These are phyloP conservation scores for Loripinus fragilis DNA, from an alignment of 2,888 invertebrate species.

Conservation along the genomic window DNA sequence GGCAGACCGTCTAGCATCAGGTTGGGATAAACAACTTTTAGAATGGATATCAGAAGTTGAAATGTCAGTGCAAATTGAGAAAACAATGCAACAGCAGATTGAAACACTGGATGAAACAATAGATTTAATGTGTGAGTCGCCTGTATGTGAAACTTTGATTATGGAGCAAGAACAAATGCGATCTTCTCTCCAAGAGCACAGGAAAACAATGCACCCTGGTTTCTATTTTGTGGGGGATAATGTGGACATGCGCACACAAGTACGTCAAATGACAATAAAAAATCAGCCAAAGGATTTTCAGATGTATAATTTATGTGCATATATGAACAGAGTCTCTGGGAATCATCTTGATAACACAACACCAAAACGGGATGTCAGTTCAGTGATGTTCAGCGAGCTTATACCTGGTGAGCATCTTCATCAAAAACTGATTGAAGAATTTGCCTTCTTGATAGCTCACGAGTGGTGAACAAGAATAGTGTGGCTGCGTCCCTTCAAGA, in stretches of 20 bases:
- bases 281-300: slow-evolving; percentile 46
- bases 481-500: slow-evolving; percentile 23
- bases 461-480: slow-evolving; percentile 24
- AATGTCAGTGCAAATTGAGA: background rate
- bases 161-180: slow-evolving; percentile 14
- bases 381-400: slow-evolving; percentile 29
- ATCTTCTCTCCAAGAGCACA: slow-evolving; percentile 24
- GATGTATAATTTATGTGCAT: slow-evolving; percentile 46
- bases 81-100: slow-evolving; percentile 17
- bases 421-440: slow-evolving; percentile 9
- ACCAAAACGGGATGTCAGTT: slow-evolving; percentile 25
- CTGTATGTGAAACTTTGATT: background rate
- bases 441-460: slow-evolving; percentile 28
- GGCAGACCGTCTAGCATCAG: slow-evolving; percentile 20
- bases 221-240: slow-evolving; percentile 57
- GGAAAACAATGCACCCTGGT: slow-evolving; percentile 41
- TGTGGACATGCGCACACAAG: slow-evolving; percentile 47
- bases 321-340: slow-evolving; percentile 40
- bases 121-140: background rate
- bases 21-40: background rate
- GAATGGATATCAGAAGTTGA: slow-evolving; percentile 14
- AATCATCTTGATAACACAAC: slow-evolving; percentile 35
- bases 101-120: slow-evolving; percentile 20
- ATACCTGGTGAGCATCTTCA: slow-evolving; percentile 22
- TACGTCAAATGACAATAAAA: slow-evolving; percentile 40